Evolutionary conservation across 2,888 invertebrate genomes (phyloP).

Genomic region (Chydorus sphaericus): DNA sequence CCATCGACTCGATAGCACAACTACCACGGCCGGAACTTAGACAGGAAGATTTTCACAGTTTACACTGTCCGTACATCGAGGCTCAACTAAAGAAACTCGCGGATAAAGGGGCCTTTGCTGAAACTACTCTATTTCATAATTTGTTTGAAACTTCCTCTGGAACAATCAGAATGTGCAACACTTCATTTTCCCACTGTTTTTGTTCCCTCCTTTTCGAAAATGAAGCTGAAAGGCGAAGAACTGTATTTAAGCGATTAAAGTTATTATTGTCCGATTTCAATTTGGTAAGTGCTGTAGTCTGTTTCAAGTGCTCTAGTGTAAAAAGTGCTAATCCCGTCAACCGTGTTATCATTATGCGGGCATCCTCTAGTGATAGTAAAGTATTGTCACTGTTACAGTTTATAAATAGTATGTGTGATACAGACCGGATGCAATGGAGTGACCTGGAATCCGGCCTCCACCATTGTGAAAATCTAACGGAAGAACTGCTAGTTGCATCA

Average conservation of each 20-base stretch:
- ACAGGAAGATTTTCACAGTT: neutral
- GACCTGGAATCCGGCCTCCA: no score
- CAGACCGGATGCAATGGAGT: neutral
- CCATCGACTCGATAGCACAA: neutral
- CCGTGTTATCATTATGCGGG: neutral
- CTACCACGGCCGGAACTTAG: neutral
- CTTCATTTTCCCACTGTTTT: neutral
- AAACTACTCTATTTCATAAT: neutral
- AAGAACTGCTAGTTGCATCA: neutral
- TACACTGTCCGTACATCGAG: neutral
- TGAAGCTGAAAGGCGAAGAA: no score
- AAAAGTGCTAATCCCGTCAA: neutral
- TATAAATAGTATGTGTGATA: neutral
- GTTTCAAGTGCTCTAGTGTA: neutral
- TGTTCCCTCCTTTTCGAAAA: neutral
- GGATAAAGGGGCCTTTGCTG: neutral
- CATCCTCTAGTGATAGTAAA: no score
- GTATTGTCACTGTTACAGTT: neutral
- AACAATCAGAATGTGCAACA: neutral
- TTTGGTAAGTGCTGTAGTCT: neutral
- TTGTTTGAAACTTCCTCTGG: neutral
- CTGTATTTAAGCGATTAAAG: no score
- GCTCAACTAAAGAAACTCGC: neutral
- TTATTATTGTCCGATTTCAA: neutral
- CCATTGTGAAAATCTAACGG: neutral